These are phyloP conservation scores for Meteorus sp. DNA, from an alignment of 1,140 invertebrate genomes.

Conservation along the genomic window DNA sequence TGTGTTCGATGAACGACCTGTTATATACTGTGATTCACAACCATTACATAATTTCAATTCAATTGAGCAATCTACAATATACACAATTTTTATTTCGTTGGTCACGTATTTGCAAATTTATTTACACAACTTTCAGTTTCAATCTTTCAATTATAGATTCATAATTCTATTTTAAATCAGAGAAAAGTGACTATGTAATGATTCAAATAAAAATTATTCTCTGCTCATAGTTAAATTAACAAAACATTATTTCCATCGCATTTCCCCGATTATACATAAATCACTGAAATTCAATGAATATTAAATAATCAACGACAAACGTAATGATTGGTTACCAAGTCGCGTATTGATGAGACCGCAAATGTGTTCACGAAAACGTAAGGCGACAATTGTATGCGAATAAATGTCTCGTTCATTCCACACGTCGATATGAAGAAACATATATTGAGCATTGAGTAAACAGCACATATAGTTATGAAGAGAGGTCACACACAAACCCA, in stretches of 20 bases:
- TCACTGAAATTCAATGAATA: no score
- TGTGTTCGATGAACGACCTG: not conserved
- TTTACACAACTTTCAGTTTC: not conserved
- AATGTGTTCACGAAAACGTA: slow-evolving; percentile 18
- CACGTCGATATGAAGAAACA: slow-evolving; percentile 49
- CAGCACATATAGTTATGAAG: slow-evolving; percentile 47
- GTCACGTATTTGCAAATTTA: no score
- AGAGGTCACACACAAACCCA: slow-evolving; percentile 43
- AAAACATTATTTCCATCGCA: no score
- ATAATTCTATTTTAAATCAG: no score
- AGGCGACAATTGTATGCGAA: slow-evolving; percentile 16
- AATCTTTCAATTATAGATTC: no score
- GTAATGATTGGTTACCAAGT: slow-evolving; percentile 48
- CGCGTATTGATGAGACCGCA: no score
- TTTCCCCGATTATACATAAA: no score
- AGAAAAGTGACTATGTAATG: no score
- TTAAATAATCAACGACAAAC: slow-evolving; percentile 26
- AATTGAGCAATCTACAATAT: slow-evolving; percentile 1
- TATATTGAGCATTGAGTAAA: slow-evolving; percentile 38
- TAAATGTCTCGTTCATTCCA: no score
- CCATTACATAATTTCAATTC: not conserved
- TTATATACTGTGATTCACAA: not conserved
- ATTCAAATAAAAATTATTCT: not conserved
- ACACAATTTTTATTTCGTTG: not conserved
- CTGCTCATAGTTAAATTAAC: no score